phyloP scores from a whole-genome alignment of 2,888 invertebrate genomes.

The Scaptomyza reducta region DNA sequence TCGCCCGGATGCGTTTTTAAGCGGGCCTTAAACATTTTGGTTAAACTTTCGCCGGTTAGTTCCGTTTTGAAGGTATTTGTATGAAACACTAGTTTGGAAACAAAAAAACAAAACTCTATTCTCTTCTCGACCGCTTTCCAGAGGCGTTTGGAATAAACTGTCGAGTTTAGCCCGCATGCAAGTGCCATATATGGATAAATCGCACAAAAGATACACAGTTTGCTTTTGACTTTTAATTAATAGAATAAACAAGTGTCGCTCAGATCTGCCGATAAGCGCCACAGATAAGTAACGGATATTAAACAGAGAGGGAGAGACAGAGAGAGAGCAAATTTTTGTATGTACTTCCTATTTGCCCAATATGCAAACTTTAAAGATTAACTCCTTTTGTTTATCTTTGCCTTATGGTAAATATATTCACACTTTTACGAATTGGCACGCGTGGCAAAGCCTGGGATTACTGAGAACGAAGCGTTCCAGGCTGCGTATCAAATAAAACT shows the following conservation, averaged over 20 bases:
- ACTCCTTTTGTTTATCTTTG: constrained; percentile 1
- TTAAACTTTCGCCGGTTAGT: constrained; percentile 75
- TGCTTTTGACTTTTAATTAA: constrained; percentile 66
- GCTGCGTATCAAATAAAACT: constrained; percentile 44
- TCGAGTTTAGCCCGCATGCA: constrained; percentile 42
- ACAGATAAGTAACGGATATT: constrained; percentile 54
- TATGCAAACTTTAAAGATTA: constrained; percentile 19
- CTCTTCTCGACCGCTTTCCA: constrained; percentile 39
- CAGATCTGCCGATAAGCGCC: constrained; percentile 43
- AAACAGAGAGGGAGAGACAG: constrained; percentile 5
- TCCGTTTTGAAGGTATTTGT: constrained; percentile 73
- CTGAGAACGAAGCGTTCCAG: constrained; percentile 45
- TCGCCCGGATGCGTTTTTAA: constrained; percentile 79
- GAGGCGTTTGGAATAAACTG: constrained; percentile 56
- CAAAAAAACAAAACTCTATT: not conserved
- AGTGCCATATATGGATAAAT: constrained; percentile 67
- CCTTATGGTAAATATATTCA: constrained; percentile 42
- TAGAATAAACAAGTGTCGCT: constrained; percentile 61
- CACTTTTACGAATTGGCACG: constrained; percentile 27
- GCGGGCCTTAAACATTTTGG: constrained; percentile 82
- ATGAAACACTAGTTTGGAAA: not conserved
- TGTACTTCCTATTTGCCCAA: constrained; percentile 47
- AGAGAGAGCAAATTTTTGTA: not conserved
- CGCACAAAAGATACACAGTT: constrained; percentile 35
- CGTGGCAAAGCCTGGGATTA: constrained; percentile 69